Base-by-base conservation (phyloP, 2,113 vertebrate genomes). In the Meleagris gallopavo region DNA sequence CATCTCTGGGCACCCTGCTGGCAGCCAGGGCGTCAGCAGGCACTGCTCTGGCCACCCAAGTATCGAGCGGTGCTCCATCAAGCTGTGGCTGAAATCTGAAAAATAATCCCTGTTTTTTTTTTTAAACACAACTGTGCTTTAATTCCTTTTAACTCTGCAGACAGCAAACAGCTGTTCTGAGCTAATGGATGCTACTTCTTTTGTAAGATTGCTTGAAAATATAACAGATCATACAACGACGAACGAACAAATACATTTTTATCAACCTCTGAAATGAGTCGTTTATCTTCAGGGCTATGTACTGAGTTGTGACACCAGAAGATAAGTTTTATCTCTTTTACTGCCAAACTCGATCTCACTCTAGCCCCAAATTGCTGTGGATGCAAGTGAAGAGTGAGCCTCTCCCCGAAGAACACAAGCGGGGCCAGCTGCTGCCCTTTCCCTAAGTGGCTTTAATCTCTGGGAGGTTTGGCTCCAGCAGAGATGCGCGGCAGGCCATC, bases 281-380 rank as follows among this genome's bases (percentile, higher is more conserved):
- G 70, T 97, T 96, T 87, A 83, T 97, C 95, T 95, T 93, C 57
- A n/a, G 65, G 60, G 76, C 96, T 96, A 95, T 73, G 81, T 77
- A 97, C 79, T 93, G 96, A 97, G 97, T 97, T 94, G 88, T 90
- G 91, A 95, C 96, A 97, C 97, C 97, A 96, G 95, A 97, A 69
- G 97, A 97, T 98, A 97, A 92, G 78, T 87, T 97, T 97, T 97
- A 97, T 94, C 95, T 97, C 91, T 97, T 97, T 96, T 97, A 94
- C 95, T 98, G 97, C 97, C 97, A 98, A 96, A 91, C 90, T 97
- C 94, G 96, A 97, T 98, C 95, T 94, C 95, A 89, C 93, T 95
- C 86, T 95, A 95, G 89, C 65, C 72, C 90, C 86, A 97, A 95
- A 97, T 96, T 96, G 95, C 87, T 61, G 81, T 81, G 72, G 85